A percentile compares a stretch with the other conserved stretches of the same genome.
Evolutionary conservation across 1,140 invertebrate species (phyloP).

Genomic region (Paraescarpia echinospica): DNA sequence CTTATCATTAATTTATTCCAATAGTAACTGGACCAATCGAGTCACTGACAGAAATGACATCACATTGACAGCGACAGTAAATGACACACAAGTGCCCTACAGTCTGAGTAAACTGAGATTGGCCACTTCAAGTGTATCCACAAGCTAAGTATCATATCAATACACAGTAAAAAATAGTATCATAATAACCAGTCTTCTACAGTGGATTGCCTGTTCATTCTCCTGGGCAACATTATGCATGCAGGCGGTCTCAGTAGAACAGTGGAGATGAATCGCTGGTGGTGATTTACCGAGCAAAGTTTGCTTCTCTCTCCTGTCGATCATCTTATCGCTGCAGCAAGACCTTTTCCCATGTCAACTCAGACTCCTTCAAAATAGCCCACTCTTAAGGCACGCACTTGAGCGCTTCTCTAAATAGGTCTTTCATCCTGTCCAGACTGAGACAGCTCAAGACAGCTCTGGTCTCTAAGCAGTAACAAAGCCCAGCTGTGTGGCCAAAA

Average conservation of each 20-base stretch:
- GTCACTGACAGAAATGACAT: neutral
- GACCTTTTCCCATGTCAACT: neutral
- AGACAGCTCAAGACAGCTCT: neutral
- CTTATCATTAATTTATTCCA: neutral
- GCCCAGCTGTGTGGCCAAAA: neutral
- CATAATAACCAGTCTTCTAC: neutral
- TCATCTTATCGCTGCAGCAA: neutral
- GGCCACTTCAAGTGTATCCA: neutral
- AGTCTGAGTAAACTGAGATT: neutral
- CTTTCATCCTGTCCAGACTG: neutral
- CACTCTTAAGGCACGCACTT: neutral
- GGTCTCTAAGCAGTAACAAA: neutral
- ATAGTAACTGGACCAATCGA: neutral
- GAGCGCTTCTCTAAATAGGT: neutral
- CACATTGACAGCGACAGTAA: neutral
- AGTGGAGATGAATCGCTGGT: neutral
- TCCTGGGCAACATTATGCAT: neutral
- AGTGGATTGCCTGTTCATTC: neutral
- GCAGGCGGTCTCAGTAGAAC: neutral
- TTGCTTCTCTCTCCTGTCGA: neutral
- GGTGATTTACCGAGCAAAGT: neutral
- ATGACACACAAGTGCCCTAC: neutral
- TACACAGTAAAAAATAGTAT: neutral
- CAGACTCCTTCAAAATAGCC: neutral
- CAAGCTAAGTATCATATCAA: neutral